phyloP scores from a whole-genome alignment of 2,113 vertebrate genomes.

The Chaetura pelagica region DNA sequence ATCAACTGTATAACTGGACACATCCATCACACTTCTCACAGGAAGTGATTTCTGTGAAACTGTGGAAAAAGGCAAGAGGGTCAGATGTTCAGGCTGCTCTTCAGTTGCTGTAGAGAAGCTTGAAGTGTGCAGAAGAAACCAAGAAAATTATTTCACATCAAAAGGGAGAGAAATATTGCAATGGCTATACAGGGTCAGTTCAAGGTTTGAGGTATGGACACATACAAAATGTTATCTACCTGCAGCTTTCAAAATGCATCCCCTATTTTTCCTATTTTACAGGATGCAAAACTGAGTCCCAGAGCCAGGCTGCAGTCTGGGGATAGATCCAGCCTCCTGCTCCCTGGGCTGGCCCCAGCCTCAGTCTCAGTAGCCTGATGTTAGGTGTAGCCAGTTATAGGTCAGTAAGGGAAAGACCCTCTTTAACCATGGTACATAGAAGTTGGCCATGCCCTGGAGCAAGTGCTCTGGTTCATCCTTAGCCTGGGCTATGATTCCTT shows the following conservation, averaged over 20 bases:
- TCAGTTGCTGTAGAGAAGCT: not conserved
- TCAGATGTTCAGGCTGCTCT: not conserved
- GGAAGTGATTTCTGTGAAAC: not conserved
- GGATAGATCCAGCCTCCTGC: not conserved
- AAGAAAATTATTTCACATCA: not conserved
- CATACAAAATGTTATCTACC: not conserved
- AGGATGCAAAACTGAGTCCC: not conserved
- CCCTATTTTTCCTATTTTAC: not conserved
- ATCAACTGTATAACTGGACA: not conserved
- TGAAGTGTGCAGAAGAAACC: not conserved
- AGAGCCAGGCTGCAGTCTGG: not conserved
- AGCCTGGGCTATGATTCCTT: not conserved
- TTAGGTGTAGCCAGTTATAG: not conserved
- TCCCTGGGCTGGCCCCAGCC: not conserved
- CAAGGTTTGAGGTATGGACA: not conserved
- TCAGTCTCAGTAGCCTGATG: not conserved
- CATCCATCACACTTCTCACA: not conserved
- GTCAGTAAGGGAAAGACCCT: not conserved
- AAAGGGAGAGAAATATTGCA: not conserved
- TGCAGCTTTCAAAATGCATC: not conserved
- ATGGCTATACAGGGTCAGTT: not conserved
- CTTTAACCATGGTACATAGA: not conserved
- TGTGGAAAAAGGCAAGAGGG: not conserved
- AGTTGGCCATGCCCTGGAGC: not conserved
- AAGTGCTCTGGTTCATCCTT: not conserved